Base-by-base conservation (phyloP, 2,888 invertebrate genomes). In the Ligdia adustata region DNA sequence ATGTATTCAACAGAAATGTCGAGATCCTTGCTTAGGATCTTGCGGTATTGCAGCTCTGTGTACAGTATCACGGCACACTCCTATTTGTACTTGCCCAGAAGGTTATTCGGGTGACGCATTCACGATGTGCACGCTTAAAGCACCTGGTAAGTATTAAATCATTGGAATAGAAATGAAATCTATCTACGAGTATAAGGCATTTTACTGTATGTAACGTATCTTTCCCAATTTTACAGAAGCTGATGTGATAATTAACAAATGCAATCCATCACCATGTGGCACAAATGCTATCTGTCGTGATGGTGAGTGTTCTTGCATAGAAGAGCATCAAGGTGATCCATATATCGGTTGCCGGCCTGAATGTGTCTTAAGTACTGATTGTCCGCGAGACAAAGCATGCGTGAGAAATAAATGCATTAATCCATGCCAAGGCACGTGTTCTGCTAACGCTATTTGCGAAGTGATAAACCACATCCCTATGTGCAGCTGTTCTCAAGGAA, bases 351-450 rank as follows among this genome's bases (percentile, higher is more conserved):
- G 94, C 65, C 88, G 94, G 57, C 94, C 94, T 9, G 94, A 94
- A 82, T 94, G 94, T 70, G 92, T 94, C 1, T 75, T 93, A 3
- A 94, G 92, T 69, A 85, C 91, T 0, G 94, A 94, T 70, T 95
- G 95, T 68, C 72, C 91, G 14, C 83, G 91, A 65, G 91, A 93
- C 57, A 93, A 91, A 63, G 93, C 94, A 33, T 94, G 94, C 65
- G 85, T 93, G 9, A 84, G 87, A 73, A 93, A 93, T 67, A 94
- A 94, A 77, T 95, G 95, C 65, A 57, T 85, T 2, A 92, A 95
- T 75, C 94, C 95, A 2, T 95, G 95, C 66, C 91, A 91, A 31
- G 93, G 93, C 49, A 93, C 93, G 5, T 96, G 95, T 75, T 95
- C 94, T 14, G 67, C 84, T 37, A 93, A 92, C 67, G 95, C 95